Percentiles rank a stretch among this genome's conserved stretches.
Evolutionary conservation across 1,140 invertebrate genomes (phyloP).

Genomic region (Ladona fulva): DNA sequence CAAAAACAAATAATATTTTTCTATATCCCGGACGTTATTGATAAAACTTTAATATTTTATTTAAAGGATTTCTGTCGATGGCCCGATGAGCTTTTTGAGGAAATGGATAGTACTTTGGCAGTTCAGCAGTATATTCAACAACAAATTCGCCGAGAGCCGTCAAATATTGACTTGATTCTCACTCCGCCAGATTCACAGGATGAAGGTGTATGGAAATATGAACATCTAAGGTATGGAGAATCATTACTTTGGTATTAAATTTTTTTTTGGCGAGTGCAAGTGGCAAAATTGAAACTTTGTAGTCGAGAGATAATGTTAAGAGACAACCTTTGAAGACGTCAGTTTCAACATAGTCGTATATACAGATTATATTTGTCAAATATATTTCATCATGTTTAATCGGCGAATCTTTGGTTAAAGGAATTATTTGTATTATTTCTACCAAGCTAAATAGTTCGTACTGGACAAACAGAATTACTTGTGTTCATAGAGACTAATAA

Average conservation of each 20-base stretch:
- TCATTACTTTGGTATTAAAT: conserved; percentile 3
- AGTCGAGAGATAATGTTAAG: no score
- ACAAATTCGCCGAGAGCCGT: conserved; percentile 84
- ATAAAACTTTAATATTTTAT: conserved; percentile 23
- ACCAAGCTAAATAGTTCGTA: no score
- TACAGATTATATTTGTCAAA: no score
- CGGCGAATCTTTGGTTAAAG: no score
- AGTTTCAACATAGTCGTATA: no score
- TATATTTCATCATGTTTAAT: no score
- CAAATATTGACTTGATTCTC: conserved; percentile 89
- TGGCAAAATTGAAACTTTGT: neutral
- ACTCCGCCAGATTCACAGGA: conserved; percentile 95
- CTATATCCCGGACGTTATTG: no score
- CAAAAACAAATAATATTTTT: no score
- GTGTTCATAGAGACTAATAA: no score
- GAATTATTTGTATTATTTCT: no score
- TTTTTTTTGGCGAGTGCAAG: neutral
- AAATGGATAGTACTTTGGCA: conserved; percentile 98
- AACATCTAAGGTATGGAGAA: conserved; percentile 71
- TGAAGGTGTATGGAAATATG: conserved; percentile 99
- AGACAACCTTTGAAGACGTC: no score
- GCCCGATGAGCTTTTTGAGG: conserved; percentile 96
- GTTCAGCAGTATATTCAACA: conserved; percentile 99
- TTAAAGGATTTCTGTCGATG: conserved; percentile 92
- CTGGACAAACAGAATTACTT: no score